These are phyloP conservation scores for Balanococcus diminutus DNA, from an alignment of 2,888 invertebrate genomes.

Conservation along the genomic window DNA sequence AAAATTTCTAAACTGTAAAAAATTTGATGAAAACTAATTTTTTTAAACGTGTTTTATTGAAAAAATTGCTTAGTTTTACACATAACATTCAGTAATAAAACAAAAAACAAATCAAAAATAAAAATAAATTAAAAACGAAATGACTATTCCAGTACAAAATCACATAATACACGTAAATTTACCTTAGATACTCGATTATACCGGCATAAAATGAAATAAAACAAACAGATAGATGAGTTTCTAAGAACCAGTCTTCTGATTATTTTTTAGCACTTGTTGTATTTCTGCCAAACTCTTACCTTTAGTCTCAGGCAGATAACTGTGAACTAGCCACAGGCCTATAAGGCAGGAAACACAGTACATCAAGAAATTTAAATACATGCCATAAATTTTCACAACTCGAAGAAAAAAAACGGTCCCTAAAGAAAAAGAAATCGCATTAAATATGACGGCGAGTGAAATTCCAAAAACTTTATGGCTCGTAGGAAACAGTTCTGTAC, in stretches of 20 bases:
- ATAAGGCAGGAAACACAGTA: background rate
- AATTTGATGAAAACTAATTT: too few species aligned
- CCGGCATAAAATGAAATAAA: too few species aligned
- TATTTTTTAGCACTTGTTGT: background rate
- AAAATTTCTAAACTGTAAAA: too few species aligned
- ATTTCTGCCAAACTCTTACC: slow-evolving; percentile 9
- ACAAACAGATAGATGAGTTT: background rate
- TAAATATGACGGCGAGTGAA: background rate
- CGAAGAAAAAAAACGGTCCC: background rate
- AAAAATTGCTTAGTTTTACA: too few species aligned
- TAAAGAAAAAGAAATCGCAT: background rate
- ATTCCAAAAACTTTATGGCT: slow-evolving; percentile 7
- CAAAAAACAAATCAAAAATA: too few species aligned
- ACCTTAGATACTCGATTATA: too few species aligned
- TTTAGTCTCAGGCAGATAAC: background rate
- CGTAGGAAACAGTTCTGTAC: slow-evolving; percentile 22
- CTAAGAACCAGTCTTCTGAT: background rate
- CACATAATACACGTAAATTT: too few species aligned
- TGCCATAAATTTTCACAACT: background rate
- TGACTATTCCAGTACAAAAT: too few species aligned
- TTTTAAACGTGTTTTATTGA: too few species aligned
- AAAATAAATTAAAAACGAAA: too few species aligned
- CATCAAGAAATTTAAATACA: slow-evolving; percentile 16
- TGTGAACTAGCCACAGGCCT: background rate
- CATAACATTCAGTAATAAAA: too few species aligned